Conservation (phyloP, 1,140 invertebrate species). For the Macrobrachium nipponense region DNA sequence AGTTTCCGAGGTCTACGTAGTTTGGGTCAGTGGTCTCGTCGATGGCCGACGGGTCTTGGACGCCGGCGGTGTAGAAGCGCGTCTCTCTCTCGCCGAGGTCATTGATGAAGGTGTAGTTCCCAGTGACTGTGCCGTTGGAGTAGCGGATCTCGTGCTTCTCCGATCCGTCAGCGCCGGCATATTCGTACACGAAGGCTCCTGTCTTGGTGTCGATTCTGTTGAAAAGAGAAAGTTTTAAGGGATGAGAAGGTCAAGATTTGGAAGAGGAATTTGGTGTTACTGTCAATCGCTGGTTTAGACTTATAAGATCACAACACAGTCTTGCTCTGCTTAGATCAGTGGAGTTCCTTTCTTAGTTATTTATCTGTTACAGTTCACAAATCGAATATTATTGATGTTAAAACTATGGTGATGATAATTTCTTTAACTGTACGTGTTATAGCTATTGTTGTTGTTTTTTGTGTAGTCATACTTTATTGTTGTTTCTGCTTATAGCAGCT, state of each 20-base stretch:
- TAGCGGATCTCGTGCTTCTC: constrained; percentile 41
- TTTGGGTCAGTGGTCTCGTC: constrained; percentile 53
- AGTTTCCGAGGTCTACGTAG: constrained; percentile 48
- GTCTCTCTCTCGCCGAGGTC: constrained; percentile 39
- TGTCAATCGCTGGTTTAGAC: not conserved
- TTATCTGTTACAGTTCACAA: too few relatives aligned
- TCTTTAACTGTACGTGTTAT: too few relatives aligned
- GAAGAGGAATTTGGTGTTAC: not conserved
- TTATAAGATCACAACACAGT: too few relatives aligned
- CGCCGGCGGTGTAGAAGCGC: constrained; percentile 28
- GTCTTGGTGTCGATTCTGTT: constrained; percentile 42
- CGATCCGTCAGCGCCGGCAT: constrained; percentile 43
- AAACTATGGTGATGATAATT: too few relatives aligned
- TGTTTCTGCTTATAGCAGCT: not conserved
- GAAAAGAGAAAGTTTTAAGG: not conserved
- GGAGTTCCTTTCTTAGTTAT: too few relatives aligned
- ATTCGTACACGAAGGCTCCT: constrained; percentile 51
- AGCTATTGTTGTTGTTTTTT: too few relatives aligned
- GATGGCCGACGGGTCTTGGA: not conserved
- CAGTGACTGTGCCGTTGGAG: constrained; percentile 35
- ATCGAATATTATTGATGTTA: too few relatives aligned
- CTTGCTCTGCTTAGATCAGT: too few relatives aligned
- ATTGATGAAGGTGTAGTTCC: constrained; percentile 51
- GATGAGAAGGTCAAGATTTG: not conserved
- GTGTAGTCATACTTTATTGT: not conserved